These are phyloP conservation scores for Ellobium chinense DNA, from an alignment of 2,888 invertebrate species.

Conservation along the genomic window DNA sequence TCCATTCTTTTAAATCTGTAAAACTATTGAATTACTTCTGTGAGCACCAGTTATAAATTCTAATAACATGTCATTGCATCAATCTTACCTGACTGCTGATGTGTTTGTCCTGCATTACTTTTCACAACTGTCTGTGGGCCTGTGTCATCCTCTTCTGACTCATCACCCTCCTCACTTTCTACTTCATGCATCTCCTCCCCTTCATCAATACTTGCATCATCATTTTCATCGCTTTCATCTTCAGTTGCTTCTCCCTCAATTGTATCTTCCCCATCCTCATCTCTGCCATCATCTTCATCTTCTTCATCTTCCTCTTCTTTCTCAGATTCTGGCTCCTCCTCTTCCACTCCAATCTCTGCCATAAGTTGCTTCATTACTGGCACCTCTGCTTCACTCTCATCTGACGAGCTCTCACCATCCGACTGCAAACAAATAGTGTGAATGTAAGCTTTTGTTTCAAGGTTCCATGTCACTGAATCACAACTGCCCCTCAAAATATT, in stretches of 20 bases:
- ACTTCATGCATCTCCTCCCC: too few relatives aligned
- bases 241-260: constrained; percentile 21
- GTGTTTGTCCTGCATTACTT: too few relatives aligned
- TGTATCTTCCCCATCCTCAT: constrained; percentile 2
- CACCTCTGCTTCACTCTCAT: constrained; percentile 70
- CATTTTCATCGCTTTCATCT: neutral
- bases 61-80: too few relatives aligned
- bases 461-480: too few relatives aligned
- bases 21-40: too few relatives aligned
- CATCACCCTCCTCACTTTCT: neutral
- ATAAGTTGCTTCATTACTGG: constrained; percentile 48
- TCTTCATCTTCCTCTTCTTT: neutral
- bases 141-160: constrained; percentile 6
- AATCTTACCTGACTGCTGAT: too few relatives aligned
- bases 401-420: constrained; percentile 68
- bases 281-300: neutral
- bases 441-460: neutral
- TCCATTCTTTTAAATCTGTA: too few relatives aligned
- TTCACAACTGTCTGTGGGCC: too few relatives aligned
- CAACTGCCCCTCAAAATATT: neutral
- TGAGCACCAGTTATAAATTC: too few relatives aligned
- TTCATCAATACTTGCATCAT: neutral
- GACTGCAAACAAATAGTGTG: constrained; percentile 58
- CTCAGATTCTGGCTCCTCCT: constrained; percentile 21
- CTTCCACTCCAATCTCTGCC: constrained; percentile 26